Conservation (phyloP, 1,140 invertebrate genomes). For the Atta colombica region DNA sequence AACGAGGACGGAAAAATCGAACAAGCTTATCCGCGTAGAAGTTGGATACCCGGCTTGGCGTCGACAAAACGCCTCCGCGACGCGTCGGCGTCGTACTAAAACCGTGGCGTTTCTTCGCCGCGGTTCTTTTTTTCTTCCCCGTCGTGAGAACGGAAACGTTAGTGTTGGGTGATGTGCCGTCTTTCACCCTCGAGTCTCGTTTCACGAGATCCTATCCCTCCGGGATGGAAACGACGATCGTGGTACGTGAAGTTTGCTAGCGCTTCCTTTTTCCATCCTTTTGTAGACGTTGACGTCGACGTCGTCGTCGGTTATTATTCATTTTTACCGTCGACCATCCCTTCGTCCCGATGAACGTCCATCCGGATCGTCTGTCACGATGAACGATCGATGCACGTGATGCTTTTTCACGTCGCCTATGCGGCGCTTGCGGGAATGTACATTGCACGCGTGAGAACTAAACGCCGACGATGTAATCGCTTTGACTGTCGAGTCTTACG, state of each 20-base stretch:
- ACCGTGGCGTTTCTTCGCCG: constrained; percentile 9
- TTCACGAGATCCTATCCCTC: background rate
- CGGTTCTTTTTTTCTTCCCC: background rate
- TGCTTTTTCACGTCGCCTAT: constrained; percentile 34
- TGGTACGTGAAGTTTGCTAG: constrained; percentile 28
- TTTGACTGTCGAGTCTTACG: background rate
- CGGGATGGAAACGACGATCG: constrained; percentile 39
- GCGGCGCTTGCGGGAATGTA: background rate
- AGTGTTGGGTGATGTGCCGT: background rate
- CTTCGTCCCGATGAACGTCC: background rate
- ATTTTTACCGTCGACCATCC: constrained; percentile 37
- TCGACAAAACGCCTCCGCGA: constrained; percentile 32
- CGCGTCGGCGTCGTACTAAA: constrained; percentile 45
- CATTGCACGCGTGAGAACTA: constrained; percentile 20
- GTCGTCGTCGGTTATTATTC: constrained; percentile 56
- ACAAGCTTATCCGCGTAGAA: constrained; percentile 24
- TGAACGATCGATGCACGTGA: constrained; percentile 58
- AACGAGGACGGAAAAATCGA: constrained; percentile 14
- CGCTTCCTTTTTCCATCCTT: constrained; percentile 7
- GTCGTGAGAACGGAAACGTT: constrained; percentile 25
- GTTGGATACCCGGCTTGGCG: background rate
- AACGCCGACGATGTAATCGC: constrained; percentile 35
- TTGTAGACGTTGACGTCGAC: background rate
- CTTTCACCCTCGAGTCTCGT: constrained; percentile 19
- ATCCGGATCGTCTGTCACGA: constrained; percentile 45